These are phyloP conservation scores for Sinotaia quadrata DNA, from an alignment of 2,888 invertebrate genomes.

Conservation along the genomic window DNA sequence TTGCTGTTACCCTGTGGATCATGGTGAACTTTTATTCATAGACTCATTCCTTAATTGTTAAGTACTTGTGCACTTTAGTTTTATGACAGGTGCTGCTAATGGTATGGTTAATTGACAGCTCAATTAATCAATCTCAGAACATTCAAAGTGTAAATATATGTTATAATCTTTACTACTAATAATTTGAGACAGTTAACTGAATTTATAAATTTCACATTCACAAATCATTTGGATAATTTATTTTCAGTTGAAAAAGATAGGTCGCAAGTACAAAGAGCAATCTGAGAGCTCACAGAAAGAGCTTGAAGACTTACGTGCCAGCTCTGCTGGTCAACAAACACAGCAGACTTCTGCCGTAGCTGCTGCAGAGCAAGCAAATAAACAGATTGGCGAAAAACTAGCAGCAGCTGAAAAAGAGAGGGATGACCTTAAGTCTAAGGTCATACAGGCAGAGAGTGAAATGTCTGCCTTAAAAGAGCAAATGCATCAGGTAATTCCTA, in stretches of 20 bases:
- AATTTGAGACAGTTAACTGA: too few species aligned
- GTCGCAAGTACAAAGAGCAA: slow-evolving; percentile 92
- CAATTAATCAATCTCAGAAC: too few species aligned
- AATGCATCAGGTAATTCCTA: slow-evolving; percentile 74
- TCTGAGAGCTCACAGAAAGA: slow-evolving; percentile 79
- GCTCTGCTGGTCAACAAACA: slow-evolving; percentile 44
- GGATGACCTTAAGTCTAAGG: slow-evolving; percentile 80
- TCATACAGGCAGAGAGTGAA: slow-evolving; percentile 68
- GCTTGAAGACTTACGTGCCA: slow-evolving; percentile 59
- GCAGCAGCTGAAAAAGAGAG: slow-evolving; percentile 31
- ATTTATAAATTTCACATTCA: too few species aligned
- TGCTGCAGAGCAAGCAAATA: slow-evolving; percentile 79
- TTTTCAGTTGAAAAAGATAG: slow-evolving; percentile 81
- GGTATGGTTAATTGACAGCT: too few species aligned
- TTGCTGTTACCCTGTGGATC: too few species aligned
- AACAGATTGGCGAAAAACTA: slow-evolving; percentile 80
- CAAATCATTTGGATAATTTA: too few species aligned
- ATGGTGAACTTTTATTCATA: too few species aligned
- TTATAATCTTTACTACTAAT: too few species aligned
- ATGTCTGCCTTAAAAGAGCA: slow-evolving; percentile 78
- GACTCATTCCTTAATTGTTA: too few species aligned
- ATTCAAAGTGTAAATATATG: too few species aligned
- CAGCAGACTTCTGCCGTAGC: slow-evolving; percentile 75
- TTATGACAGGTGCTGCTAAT: too few species aligned
- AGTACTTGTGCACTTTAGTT: too few species aligned